These are phyloP conservation scores for Pocota personata DNA, from an alignment of 2,888 invertebrate genomes.

Conservation along the genomic window DNA sequence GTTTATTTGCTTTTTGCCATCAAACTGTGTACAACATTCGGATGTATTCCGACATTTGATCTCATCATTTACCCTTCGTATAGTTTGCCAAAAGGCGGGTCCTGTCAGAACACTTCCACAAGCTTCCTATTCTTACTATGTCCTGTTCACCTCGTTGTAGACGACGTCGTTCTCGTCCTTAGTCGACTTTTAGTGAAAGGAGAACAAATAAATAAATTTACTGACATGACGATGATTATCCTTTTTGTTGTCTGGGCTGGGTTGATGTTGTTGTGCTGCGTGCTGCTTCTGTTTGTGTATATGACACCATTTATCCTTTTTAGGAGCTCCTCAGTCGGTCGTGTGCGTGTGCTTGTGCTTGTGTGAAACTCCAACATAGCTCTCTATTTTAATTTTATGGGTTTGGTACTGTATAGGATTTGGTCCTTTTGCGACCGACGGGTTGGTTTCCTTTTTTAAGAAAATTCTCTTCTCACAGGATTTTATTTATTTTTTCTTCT, in stretches of 20 bases:
- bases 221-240: slow-evolving; percentile 73
- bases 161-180: background rate
- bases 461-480: slow-evolving; percentile 44
- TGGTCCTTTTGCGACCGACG: slow-evolving; percentile 36
- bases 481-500: slow-evolving; percentile 33
- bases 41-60: slow-evolving; percentile 57
- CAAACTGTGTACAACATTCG: slow-evolving; percentile 38
- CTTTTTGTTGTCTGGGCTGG: slow-evolving; percentile 63
- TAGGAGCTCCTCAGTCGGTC: slow-evolving; percentile 6
- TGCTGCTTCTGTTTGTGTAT: slow-evolving; percentile 58
- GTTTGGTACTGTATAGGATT: slow-evolving; percentile 17
- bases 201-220: slow-evolving; percentile 72
- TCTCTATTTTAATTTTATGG: slow-evolving; percentile 60
- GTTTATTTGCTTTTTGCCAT: slow-evolving; percentile 38
- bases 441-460: slow-evolving; percentile 5
- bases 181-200: slow-evolving; percentile 58
- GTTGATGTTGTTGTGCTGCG: slow-evolving; percentile 27
- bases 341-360: slow-evolving; percentile 11
- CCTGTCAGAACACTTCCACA: slow-evolving; percentile 38
- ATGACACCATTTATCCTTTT: slow-evolving; percentile 68
- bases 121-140: no score
- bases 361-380: slow-evolving; percentile 9
- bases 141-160: slow-evolving; percentile 36
- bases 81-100: slow-evolving; percentile 10
- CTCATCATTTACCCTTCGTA: slow-evolving; percentile 54